These are phyloP conservation scores for Pampus argenteus DNA, from an alignment of 2,797 vertebrate species.

Conservation along the genomic window DNA sequence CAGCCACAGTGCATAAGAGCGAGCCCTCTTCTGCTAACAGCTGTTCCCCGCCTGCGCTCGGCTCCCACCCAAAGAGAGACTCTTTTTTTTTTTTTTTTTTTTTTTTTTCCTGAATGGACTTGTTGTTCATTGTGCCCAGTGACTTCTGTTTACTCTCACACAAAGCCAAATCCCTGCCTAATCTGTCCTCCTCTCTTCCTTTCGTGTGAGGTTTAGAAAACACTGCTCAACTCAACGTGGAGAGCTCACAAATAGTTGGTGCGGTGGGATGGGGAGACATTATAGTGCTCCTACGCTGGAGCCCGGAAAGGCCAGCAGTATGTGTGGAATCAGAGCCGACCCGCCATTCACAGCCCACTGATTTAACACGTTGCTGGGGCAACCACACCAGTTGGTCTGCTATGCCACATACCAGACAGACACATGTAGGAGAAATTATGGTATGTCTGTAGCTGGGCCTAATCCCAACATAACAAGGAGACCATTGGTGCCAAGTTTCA, in stretches of 20 bases:
- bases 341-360: conserved; percentile 82
- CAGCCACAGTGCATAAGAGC: conserved; percentile 59
- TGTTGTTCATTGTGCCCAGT: conserved; percentile 82
- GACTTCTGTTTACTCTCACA: conserved; percentile 82
- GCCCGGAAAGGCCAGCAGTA: conserved; percentile 48
- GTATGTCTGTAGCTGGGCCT: conserved; percentile 71
- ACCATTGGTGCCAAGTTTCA: conserved; percentile 61
- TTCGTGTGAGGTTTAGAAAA: conserved; percentile 72
- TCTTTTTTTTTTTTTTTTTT: conserved; percentile 10
- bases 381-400: conserved; percentile 79
- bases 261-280: conserved; percentile 48
- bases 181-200: conserved; percentile 71
- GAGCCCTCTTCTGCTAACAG: conserved; percentile 67
- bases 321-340: conserved; percentile 62
- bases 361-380: conserved; percentile 78
- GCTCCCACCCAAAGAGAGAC: conserved; percentile 54
- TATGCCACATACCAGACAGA: conserved; percentile 84
- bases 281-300: conserved; percentile 53
- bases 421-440: conserved; percentile 83
- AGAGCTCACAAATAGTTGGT: conserved; percentile 50
- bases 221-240: conserved; percentile 38
- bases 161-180: conserved; percentile 79
- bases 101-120: conserved; percentile 79
- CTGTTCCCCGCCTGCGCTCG: conserved; percentile 71
- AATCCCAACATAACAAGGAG: conserved; percentile 72